Evolutionary conservation across 30 jellyfish, hydroid and myxozoan species (phyloP).

Genomic region (Rhopilema esculentum): DNA sequence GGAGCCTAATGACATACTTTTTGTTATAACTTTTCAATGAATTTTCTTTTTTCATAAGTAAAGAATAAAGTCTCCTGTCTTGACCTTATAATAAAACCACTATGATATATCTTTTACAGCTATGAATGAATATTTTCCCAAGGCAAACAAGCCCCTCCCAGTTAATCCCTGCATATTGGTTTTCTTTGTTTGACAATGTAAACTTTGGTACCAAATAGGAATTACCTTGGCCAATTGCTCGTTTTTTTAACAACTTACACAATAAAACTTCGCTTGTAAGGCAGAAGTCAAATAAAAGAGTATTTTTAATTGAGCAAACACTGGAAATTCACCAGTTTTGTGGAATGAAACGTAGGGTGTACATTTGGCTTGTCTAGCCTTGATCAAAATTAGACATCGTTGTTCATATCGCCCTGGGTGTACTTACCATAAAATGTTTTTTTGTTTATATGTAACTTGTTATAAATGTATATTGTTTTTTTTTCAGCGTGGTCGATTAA

Average conservation of each 20-base stretch:
- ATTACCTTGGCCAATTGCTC: background rate
- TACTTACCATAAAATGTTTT: background rate
- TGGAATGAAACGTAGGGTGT: no score
- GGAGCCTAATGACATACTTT: background rate
- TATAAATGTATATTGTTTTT: background rate
- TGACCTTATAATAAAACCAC: background rate
- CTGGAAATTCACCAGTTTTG: no score
- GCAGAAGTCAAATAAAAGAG: background rate
- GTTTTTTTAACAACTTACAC: background rate
- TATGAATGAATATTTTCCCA: background rate
- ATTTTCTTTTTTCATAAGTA: background rate
- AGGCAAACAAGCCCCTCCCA: background rate
- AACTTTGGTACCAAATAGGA: background rate
- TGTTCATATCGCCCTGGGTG: no score
- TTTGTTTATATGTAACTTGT: no score
- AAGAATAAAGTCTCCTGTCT: background rate
- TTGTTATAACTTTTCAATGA: background rate
- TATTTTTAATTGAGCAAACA: no score
- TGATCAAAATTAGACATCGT: no score
- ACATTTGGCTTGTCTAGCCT: background rate
- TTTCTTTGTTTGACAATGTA: background rate
- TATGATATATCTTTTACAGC: background rate
- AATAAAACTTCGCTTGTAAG: background rate
- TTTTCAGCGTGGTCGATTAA: constrained; percentile 69
- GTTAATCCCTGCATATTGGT: background rate